Base-by-base conservation (phyloP, 1,140 invertebrate genomes). In the Chironomus tepperi region DNA sequence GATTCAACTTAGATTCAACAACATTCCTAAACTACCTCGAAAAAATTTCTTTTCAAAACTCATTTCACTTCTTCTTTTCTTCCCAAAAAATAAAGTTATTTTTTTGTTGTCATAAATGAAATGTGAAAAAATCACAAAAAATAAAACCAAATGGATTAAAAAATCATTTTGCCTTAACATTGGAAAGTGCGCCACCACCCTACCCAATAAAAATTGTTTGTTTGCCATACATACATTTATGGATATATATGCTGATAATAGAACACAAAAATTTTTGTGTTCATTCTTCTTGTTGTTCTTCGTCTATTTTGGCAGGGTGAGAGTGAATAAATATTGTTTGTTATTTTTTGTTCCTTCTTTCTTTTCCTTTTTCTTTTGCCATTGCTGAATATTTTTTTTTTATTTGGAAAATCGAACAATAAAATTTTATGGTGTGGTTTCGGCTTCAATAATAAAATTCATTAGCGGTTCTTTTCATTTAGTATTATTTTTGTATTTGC, bases 381-480 rank as follows among this genome's bases (percentile, higher is more conserved):
- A 34, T 34, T 34, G 24, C 24, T 34, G 24, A 34, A 34, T 34
- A 34, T 34, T n/a, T 57, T 57, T n/a, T 12, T 15, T 57, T 57
- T n/a, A 57, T 57, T 57, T 5, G 12, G 47, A 57, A 57, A 70
- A 70, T 70, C 65, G 19, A 70, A 70, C 65, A 70, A 21, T 70
- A 70, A 70, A 70, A 21, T 70, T 70, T 70, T 19, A 70, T 70
- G 65, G 65, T 70, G 65, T 70, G 65, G 65, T 19, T 70, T 70
- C 16, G 5, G 18, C 47, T n/a, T 12, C 24, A 34, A 34, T n/a
- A 70, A 70, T 70, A 70, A 70, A 70, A 70, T 70, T 70, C 65
- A 70, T 70, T 70, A 70, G 65, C 16, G 65, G 65, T 70, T 70
- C 19, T 70, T 21, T 21, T 70, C 18, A n/a, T 57, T n/a, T 34